phyloP scores from a whole-genome alignment of 2,888 invertebrate species.

The Cryptus viduatorius region DNA sequence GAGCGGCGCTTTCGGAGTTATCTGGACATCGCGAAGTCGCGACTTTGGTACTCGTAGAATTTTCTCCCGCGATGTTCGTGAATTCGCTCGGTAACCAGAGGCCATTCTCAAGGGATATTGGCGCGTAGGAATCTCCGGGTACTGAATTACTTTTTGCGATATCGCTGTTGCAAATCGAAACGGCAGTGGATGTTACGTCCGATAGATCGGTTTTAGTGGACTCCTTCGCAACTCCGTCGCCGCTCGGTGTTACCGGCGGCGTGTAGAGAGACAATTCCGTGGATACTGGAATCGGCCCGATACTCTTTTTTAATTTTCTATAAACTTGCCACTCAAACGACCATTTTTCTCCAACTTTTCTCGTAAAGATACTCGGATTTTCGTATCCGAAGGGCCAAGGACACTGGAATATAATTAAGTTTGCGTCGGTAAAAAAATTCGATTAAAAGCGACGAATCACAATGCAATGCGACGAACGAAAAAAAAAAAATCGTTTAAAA shows the following conservation, averaged over 20 bases:
- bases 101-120: neutral
- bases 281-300: conserved; percentile 62
- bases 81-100: neutral
- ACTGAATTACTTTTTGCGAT: conserved; percentile 1
- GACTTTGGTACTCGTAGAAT: neutral
- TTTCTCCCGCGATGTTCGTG: neutral
- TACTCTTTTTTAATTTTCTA: conserved; percentile 54
- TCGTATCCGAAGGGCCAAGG: conserved; percentile 70
- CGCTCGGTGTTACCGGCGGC: conserved; percentile 74
- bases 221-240: conserved; percentile 61
- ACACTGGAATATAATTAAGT: conserved; percentile 63
- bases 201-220: conserved; percentile 60
- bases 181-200: conserved; percentile 32
- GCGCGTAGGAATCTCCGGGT: conserved; percentile 50
- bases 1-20: neutral
- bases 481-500: too few relatives aligned
- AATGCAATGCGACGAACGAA: too few relatives aligned
- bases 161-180: neutral
- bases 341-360: conserved; percentile 62
- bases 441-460: neutral
- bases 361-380: conserved; percentile 53
- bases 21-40: neutral
- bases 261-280: conserved; percentile 73
- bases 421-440: neutral
- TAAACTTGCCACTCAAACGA: conserved; percentile 61